Evolutionary conservation across 1,140 invertebrate species (phyloP).

Genomic region (Euura lappo): DNA sequence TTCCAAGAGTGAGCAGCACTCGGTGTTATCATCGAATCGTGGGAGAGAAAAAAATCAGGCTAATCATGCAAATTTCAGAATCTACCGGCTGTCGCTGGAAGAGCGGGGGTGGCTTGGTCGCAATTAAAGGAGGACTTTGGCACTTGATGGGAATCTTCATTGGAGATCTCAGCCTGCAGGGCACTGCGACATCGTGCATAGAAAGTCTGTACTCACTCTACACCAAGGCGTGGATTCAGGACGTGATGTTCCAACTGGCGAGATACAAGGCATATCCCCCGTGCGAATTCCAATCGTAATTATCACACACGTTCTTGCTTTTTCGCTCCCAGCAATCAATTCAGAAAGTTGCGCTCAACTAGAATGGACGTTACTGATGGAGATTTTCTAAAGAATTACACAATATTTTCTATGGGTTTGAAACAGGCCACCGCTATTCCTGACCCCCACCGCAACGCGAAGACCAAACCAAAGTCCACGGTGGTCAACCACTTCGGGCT

Average conservation of each 20-base stretch:
- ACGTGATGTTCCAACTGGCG: slow-evolving; percentile 40
- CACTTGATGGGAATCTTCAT: slow-evolving; percentile 55
- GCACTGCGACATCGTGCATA: slow-evolving; percentile 25
- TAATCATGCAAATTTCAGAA: slow-evolving; percentile 35
- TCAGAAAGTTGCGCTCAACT: too few species aligned
- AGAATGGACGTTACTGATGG: too few species aligned
- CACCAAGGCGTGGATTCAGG: slow-evolving; percentile 47
- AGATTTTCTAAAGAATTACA: too few species aligned
- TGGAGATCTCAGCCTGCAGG: slow-evolving; percentile 37
- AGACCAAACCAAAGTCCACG: too few species aligned
- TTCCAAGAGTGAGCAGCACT: slow-evolving; percentile 8
- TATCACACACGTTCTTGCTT: neutral
- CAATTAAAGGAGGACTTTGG: slow-evolving; percentile 39
- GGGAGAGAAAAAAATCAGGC: neutral
- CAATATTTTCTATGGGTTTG: too few species aligned
- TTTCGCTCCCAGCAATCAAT: neutral
- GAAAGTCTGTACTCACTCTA: slow-evolving; percentile 49
- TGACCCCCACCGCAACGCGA: neutral
- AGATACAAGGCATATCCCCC: slow-evolving; percentile 25
- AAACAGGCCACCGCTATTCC: too few species aligned
- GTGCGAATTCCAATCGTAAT: slow-evolving; percentile 24
- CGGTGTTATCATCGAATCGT: neutral
- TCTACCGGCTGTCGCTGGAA: slow-evolving; percentile 54
- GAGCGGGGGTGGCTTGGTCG: slow-evolving; percentile 54
- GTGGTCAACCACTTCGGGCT: neutral